Evolutionary conservation across 1,140 invertebrate species (phyloP).

Genomic region (Bradysia coprophila): DNA sequence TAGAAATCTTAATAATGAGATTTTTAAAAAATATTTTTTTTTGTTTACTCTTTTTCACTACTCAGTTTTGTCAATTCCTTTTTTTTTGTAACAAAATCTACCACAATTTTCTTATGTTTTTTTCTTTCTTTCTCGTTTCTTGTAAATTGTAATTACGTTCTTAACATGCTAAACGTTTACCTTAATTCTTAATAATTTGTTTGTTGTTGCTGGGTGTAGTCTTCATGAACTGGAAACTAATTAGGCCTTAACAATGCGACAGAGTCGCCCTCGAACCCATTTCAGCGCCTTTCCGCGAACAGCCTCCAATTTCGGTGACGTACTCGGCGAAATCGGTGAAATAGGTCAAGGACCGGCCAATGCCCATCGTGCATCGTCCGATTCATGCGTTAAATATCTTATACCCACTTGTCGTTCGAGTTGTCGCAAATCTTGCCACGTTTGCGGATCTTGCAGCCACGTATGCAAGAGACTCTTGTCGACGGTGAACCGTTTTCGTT

Average conservation of each 20-base stretch:
- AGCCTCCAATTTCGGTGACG: constrained; percentile 15
- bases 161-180: no score
- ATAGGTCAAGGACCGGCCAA: neutral
- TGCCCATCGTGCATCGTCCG: constrained; percentile 81
- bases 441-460: constrained; percentile 92
- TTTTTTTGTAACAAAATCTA: no score
- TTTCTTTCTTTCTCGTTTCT: no score
- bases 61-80: no score
- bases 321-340: neutral
- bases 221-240: no score
- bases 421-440: constrained; percentile 83
- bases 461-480: constrained; percentile 89
- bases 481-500: constrained; percentile 89
- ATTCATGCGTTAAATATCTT: constrained; percentile 89
- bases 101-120: no score
- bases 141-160: no score
- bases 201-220: no score
- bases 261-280: constrained; percentile 21
- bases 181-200: no score
- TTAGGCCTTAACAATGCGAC: constrained; percentile 13
- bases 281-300: constrained; percentile 20
- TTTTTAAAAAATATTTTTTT: no score
- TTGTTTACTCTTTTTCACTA: no score
- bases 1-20: no score
- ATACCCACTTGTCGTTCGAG: constrained; percentile 69